Base-by-base conservation (phyloP, 1,140 invertebrate genomes). In the Lepidurus apus region DNA sequence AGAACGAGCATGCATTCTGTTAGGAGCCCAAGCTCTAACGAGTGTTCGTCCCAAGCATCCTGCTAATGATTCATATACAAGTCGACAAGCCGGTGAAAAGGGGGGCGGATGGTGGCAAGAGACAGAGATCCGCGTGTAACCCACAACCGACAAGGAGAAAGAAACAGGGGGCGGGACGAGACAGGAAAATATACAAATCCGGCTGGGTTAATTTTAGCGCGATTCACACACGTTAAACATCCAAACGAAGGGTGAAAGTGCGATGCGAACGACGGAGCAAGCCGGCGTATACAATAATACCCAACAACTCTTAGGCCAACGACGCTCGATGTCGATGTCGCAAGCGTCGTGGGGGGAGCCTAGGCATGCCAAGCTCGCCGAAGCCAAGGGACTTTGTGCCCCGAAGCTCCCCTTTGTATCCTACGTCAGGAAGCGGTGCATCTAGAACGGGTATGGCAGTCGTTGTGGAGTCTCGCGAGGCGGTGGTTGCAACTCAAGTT, bases 51-150 rank as follows among this genome's bases (percentile, higher is more conserved):
- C 21, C 13, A 13, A 65, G 53, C 53, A 65, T 65, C 53, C 53
- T 65, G 17, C 21, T 21, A 65, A 65, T 65, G 53, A 65, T 65
- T 65, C 53, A 65, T 65, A 34, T 34, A 17, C 53, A 65, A 65
- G 53, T 65, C 21, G 53, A 65, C 53, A 65, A 65, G 53, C 53
- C 13, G 53, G 17, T 17, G 53, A 65, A 65, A 65, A 65, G 53
- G 53, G 53, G 17, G 53, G 53, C 17, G 17, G 53, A 7, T 65
- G 17, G 7, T 21, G 9, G 9, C 17, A 21, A 65, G 6, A 65
- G 53, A 13, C 21, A n/a, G 21, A 7, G 13, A 13, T 7, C 53
- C 53, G 17, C 21, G 6, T 17, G 21, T 1, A n/a, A 13, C 53
- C 17, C 45, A 47, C 17, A 65, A 65, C 13, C 6, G 17, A 21